Conservation (phyloP, 2,113 vertebrate species). For the Mormoops blainvillei region DNA sequence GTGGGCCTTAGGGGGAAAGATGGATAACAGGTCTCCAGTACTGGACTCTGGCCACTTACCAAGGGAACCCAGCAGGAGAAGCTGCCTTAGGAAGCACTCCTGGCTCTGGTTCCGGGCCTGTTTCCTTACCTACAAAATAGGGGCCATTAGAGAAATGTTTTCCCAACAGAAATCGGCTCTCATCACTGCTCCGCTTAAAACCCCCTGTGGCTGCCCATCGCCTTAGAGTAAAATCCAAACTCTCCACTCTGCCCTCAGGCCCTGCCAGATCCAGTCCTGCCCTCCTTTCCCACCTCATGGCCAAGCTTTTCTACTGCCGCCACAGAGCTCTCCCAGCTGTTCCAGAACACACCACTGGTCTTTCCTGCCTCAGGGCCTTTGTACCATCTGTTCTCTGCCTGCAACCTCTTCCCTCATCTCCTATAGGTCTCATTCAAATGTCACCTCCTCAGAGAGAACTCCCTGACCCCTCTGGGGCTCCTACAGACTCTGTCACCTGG, state of each 20-base stretch:
- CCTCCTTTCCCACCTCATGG: not conserved
- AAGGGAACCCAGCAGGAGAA: not conserved
- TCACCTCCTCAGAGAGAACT: not conserved
- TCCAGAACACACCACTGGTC: not conserved
- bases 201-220: not conserved
- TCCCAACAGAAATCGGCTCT: not conserved
- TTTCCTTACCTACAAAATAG: not conserved
- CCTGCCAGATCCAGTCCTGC: not conserved
- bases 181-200: not conserved
- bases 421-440: not conserved
- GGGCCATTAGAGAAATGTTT: not conserved
- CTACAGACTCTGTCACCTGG: not conserved
- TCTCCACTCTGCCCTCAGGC: not conserved
- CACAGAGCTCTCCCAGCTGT: not conserved
- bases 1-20: not conserved
- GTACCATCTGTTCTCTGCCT: not conserved
- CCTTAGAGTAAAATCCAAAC: not conserved
- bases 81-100: not conserved
- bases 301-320: not conserved
- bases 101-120: not conserved
- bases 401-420: not conserved
- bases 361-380: not conserved
- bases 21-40: not conserved
- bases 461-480: not conserved
- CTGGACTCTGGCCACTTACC: not conserved